A percentile compares a stretch with the other conserved stretches of the same genome.
Conservation (phyloP, 2,888 invertebrate species). For the Meghimatium bilineatum region DNA sequence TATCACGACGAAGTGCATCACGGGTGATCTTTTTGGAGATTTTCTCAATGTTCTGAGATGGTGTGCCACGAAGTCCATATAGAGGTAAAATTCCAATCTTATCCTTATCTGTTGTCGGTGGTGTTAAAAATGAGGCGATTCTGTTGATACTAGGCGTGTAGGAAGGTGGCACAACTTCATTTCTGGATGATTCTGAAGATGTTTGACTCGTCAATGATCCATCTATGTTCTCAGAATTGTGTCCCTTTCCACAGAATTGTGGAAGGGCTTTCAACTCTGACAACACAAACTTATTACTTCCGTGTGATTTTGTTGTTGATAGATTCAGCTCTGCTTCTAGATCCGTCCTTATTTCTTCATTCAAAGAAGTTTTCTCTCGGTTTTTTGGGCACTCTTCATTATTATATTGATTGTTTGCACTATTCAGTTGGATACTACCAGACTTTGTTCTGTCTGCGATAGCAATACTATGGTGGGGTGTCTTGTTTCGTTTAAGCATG, state of each 20-base stretch:
- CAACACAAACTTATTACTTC: neutral
- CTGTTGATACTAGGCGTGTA: neutral
- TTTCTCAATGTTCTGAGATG: slow-evolving; percentile 42
- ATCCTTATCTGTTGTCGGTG: neutral
- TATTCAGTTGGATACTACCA: no score
- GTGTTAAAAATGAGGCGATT: no score
- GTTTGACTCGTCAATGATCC: neutral
- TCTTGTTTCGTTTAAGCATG: slow-evolving; percentile 60
- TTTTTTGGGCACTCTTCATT: no score
- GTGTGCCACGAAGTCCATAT: neutral
- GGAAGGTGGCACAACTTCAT: neutral
- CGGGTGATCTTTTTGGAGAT: neutral
- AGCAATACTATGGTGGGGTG: slow-evolving; percentile 55
- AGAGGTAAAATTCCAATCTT: neutral
- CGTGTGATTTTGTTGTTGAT: neutral
- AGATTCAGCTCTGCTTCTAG: no score
- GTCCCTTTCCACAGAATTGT: neutral
- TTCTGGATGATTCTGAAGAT: neutral
- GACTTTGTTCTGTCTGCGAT: slow-evolving; percentile 5
- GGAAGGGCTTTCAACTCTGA: no score
- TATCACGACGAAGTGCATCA: slow-evolving; percentile 53
- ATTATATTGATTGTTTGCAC: neutral
- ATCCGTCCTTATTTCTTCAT: no score
- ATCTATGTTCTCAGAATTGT: neutral
- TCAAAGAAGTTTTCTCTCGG: no score